These are phyloP conservation scores for Sussaba pulchella DNA, from an alignment of 2,888 invertebrate genomes.

Conservation along the genomic window DNA sequence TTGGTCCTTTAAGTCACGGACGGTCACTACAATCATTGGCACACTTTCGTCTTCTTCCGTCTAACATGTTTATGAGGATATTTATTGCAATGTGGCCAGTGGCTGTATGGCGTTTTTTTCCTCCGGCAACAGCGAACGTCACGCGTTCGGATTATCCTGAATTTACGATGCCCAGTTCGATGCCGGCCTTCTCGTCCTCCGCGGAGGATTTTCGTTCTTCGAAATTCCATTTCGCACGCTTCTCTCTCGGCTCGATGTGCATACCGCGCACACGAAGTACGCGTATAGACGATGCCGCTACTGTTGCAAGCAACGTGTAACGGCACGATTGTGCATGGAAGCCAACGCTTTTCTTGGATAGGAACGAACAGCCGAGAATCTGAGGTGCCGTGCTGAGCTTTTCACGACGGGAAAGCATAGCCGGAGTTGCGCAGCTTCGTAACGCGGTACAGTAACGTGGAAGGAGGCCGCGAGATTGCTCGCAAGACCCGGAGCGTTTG, in stretches of 20 bases:
- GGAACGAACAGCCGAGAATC: slow-evolving; percentile 18
- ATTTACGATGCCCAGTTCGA: slow-evolving; percentile 66
- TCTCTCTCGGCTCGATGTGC: slow-evolving; percentile 53
- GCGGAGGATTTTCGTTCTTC: slow-evolving; percentile 56
- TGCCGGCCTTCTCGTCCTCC: slow-evolving; percentile 42
- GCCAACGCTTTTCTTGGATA: background rate
- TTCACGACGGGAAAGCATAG: slow-evolving; percentile 28
- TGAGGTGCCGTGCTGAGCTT: slow-evolving; percentile 18
- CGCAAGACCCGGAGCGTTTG: slow-evolving; percentile 10
- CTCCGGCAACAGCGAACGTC: slow-evolving; percentile 37
- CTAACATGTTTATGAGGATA: background rate
- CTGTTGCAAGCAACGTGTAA: slow-evolving; percentile 32
- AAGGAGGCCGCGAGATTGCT: slow-evolving; percentile 16
- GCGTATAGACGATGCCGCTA: slow-evolving; percentile 58
- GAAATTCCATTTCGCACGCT: slow-evolving; percentile 64
- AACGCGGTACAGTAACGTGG: background rate
- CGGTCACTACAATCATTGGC: slow-evolving; percentile 8
- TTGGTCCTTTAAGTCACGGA: background rate
- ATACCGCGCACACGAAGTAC: slow-evolving; percentile 41
- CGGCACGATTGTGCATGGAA: background rate
- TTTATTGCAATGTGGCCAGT: background rate
- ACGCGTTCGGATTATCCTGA: slow-evolving; percentile 70
- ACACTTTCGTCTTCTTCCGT: background rate
- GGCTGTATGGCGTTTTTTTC: background rate
- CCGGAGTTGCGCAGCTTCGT: background rate